Conservation (phyloP, 2,797 vertebrate species). For the Hyperoplus immaculatus region DNA sequence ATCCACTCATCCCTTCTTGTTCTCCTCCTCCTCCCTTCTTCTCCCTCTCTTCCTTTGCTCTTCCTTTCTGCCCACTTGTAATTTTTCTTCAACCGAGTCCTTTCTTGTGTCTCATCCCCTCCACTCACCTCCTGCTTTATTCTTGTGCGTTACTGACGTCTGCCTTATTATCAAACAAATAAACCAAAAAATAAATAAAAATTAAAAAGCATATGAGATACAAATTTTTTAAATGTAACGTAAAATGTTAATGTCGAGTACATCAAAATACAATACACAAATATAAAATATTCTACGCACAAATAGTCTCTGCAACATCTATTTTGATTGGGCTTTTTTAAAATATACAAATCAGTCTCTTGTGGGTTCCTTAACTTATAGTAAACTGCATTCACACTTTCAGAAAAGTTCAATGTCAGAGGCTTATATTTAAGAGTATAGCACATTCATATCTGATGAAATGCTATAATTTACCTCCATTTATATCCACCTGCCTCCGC, state of each 20-base stretch:
- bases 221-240: too few species aligned
- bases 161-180: constrained; percentile 65
- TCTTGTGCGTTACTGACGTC: background rate
- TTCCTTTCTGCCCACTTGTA: background rate
- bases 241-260: too few species aligned
- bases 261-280: too few species aligned
- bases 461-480: constrained; percentile 25
- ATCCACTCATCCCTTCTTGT: constrained; percentile 8
- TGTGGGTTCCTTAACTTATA: background rate
- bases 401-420: background rate
- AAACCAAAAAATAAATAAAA: too few species aligned
- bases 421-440: background rate
- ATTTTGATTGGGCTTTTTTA: background rate
- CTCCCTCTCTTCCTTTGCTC: constrained; percentile 21
- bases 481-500: background rate
- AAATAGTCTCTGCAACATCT: background rate
- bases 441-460: constrained; percentile 11
- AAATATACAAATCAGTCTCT: background rate
- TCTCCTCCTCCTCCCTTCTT: constrained; percentile 28
- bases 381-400: background rate
- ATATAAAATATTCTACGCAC: background rate
- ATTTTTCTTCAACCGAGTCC: constrained; percentile 27
- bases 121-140: constrained; percentile 8
- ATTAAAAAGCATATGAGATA: too few species aligned
- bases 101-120: constrained; percentile 8